A percentile compares a stretch with the other conserved stretches of the same genome.
Conservation (phyloP, 2,888 invertebrate genomes). For the Perdita meconis region DNA sequence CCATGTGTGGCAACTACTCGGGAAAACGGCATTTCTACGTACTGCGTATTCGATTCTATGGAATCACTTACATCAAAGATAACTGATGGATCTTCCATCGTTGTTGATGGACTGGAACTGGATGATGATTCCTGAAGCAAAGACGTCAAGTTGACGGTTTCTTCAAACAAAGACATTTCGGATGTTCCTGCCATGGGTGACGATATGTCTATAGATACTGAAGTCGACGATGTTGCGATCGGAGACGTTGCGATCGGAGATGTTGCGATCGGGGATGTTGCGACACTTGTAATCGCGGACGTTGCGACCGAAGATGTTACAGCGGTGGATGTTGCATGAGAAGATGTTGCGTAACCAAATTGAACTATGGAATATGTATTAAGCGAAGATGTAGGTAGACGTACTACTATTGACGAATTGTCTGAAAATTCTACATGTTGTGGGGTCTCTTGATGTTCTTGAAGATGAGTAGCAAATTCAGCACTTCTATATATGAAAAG, state of each 20-base stretch:
- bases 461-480: neutral
- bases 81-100: conserved; percentile 5
- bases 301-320: neutral
- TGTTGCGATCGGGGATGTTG: no score
- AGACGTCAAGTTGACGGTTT: neutral
- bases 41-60: neutral
- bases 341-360: no score
- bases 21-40: conserved; percentile 27
- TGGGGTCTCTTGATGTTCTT: neutral
- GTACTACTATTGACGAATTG: neutral
- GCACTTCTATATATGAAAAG: neutral
- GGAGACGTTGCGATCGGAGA: no score
- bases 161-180: neutral
- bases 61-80: neutral
- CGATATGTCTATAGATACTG: no score
- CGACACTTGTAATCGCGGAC: neutral
- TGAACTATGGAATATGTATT: no score
- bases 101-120: neutral
- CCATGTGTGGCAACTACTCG: conserved; percentile 15
- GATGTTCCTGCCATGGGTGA: no score
- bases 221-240: no score
- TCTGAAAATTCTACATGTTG: conserved; percentile 1
- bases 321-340: no score
- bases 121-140: neutral
- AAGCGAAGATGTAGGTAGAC: neutral